These are phyloP conservation scores for Sebastolobus altivelis DNA, from an alignment of 2,797 vertebrate species.

Conservation along the genomic window DNA sequence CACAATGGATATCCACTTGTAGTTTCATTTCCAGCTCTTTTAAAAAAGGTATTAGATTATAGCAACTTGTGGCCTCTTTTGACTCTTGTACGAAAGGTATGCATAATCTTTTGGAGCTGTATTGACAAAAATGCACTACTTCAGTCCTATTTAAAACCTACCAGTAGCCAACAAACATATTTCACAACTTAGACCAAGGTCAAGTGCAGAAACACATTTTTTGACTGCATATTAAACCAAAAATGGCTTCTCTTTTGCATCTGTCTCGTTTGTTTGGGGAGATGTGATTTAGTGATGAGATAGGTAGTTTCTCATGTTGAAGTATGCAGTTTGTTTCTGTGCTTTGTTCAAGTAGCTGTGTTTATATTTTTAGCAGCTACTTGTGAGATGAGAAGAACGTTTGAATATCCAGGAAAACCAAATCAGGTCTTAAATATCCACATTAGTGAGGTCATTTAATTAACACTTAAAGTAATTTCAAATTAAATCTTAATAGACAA, in stretches of 20 bases:
- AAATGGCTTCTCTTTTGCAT: not conserved
- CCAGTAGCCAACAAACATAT: not conserved
- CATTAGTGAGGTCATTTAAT: slow-evolving; percentile 10
- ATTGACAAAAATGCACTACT: not conserved
- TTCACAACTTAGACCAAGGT: not conserved
- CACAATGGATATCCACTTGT: no score
- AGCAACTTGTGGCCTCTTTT: not conserved
- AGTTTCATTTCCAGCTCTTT: no score
- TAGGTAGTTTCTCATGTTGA: not conserved
- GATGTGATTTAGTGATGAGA: not conserved
- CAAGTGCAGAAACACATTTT: not conserved
- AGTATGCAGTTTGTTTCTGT: not conserved
- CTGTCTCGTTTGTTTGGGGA: not conserved
- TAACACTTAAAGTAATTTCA: not conserved
- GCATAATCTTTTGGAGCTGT: not conserved
- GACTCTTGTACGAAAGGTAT: not conserved
- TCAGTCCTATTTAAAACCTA: not conserved
- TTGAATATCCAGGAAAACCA: not conserved
- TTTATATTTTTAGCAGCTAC: not conserved
- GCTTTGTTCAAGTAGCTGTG: not conserved
- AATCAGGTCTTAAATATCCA: slow-evolving; percentile 17
- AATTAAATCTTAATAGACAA: slow-evolving; percentile 17
- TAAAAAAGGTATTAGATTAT: not conserved
- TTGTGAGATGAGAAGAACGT: not conserved
- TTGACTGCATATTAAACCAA: not conserved